Percentiles rank a stretch among this genome's conserved stretches.
These are phyloP conservation scores for Hemitrygon akajei DNA, from an alignment of 2,797 vertebrate species.

Conservation along the genomic window DNA sequence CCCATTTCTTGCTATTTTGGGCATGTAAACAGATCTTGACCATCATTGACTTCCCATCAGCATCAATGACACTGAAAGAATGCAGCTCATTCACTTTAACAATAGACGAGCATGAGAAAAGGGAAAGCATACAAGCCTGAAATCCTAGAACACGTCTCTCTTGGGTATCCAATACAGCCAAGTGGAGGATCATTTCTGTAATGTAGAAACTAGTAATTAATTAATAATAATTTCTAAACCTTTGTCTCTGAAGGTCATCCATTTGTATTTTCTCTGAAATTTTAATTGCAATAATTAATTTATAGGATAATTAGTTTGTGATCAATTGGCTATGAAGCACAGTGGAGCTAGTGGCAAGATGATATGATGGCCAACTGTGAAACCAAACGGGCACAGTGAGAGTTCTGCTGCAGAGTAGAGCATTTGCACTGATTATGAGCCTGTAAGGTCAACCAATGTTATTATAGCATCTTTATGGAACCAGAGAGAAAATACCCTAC, in stretches of 20 bases:
- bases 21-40: constrained; percentile 2
- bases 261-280: constrained; percentile 1
- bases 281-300: constrained; percentile 19
- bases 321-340: neutral
- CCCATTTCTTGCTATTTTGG: neutral
- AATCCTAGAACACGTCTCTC: neutral
- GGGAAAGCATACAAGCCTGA: neutral
- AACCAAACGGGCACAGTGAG: neutral
- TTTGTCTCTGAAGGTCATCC: neutral
- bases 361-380: neutral
- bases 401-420: constrained; percentile 1
- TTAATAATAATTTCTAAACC: constrained; percentile 21
- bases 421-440: neutral
- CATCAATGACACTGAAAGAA: neutral
- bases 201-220: constrained; percentile 2
- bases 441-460: too few relatives aligned
- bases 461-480: too few relatives aligned
- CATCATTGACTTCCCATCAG: neutral
- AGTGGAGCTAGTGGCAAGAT: neutral
- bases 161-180: neutral
- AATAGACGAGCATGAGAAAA: neutral
- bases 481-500: neutral
- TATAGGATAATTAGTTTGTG: neutral
- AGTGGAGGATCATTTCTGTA: constrained; percentile 19
- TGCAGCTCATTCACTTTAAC: neutral